Base-by-base conservation (phyloP, 2,797 vertebrate species). In the Gallinago solitaria region DNA sequence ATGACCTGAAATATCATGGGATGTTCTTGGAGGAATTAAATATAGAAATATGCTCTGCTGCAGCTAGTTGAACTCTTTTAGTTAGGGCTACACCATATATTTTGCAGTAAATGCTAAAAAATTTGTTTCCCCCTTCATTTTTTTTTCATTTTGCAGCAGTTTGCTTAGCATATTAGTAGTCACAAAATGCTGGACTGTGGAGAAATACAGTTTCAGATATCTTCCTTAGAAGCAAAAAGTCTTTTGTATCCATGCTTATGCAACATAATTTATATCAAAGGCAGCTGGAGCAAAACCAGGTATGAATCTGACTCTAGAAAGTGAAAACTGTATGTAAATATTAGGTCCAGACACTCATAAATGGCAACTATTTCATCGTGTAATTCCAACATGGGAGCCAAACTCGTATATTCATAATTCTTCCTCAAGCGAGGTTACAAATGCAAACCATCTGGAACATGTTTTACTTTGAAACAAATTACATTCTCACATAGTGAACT, bases 401-500 rank as follows among this genome's bases (percentile, higher is more conserved):
- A 92, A 94, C 11, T 41, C 89, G 35, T 71, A 33, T 27, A 56
- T 70, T 82, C 64, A 64, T 79, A 93, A 91, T 83, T 94, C 82
- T 91, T 93, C 57, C 61, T 89, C 61, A 78, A 78, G 61, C 3
- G 0, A 35, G 9, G 75, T 61, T 93, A 92, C 71, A 94, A 89
- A 95, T 87, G 45, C 33, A 92, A 93, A 87, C 82, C 87, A 96
- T 74, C 81, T 95, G 95, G 93, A 92, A 91, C 16, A n/a, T 65
- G 61, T 85, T 96, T 92, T 91, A n/a, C 89, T 53, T 85, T 54
- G 80, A 91, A 96, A 83, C 39, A 94, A 87, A 95, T 95, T 87
- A 75, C 71, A 78, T 92, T 95, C 75, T 94, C 78, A 50, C 76
- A 67, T 77, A 92, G 71, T n/a, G 57, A 85, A 80, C 67, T 87